Evolutionary conservation across 2,797 vertebrate species (phyloP).

Genomic region (Pitangus sulphuratus): DNA sequence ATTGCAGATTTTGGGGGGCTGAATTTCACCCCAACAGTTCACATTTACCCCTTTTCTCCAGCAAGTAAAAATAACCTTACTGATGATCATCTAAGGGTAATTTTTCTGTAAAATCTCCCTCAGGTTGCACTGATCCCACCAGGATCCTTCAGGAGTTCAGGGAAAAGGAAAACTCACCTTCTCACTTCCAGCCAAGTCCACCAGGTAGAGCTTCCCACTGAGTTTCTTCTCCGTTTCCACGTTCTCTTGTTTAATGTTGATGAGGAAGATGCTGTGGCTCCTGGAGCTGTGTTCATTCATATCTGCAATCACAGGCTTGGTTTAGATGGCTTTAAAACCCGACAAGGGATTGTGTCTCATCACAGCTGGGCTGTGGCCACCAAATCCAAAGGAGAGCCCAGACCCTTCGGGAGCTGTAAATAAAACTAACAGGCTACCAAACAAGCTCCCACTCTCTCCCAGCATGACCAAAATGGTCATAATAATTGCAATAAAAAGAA

Average conservation of each 20-base stretch:
- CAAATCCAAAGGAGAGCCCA: background rate
- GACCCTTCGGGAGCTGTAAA: background rate
- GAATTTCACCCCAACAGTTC: background rate
- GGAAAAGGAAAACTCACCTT: conserved; percentile 79
- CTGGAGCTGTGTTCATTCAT: conserved; percentile 99
- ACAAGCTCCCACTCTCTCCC: background rate
- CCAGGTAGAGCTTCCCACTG: conserved; percentile 94
- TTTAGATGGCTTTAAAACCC: background rate
- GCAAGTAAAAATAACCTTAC: rapidly evolving
- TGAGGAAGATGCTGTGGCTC: conserved; percentile 95
- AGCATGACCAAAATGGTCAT: background rate
- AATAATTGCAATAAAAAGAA: background rate
- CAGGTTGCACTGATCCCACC: background rate
- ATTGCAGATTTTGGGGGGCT: background rate
- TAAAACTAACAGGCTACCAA: background rate
- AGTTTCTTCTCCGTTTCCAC: conserved; percentile 94
- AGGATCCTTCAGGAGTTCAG: background rate
- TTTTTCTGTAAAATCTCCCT: background rate
- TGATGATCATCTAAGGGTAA: rapidly evolving
- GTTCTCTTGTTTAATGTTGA: conserved; percentile 97
- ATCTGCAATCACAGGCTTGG: conserved; percentile 75
- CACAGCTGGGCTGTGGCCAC: background rate
- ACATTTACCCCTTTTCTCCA: background rate
- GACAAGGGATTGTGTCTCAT: background rate
- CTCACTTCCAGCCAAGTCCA: conserved; percentile 94